Evolutionary conservation across 2,113 vertebrate genomes (phyloP), one percentile per base, ranked within the genome.

Genomic region (Nothobranchius furzeri): DNA sequence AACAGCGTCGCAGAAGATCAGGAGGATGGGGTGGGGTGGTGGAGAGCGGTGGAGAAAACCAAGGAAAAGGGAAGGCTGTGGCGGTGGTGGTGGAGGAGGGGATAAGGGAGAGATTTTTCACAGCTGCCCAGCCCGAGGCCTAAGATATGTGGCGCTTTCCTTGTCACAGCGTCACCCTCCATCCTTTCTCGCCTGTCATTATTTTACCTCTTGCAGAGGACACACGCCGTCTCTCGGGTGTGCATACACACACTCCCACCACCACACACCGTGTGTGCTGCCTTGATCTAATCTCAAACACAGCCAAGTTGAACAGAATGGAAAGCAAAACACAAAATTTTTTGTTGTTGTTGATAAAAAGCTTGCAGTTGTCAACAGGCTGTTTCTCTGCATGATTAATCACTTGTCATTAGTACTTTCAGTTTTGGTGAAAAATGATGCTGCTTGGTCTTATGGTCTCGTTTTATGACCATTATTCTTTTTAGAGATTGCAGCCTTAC

Each of bases 121-220:
- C 79, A 88, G 84, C 86, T 83, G 84, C 70, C 75, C 81, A 85
- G 82, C 87, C 87, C 60, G 69, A 85, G 83, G 87, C 83, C 75
- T 25, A 17, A 70, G 84, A 87, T 73, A 83, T 73, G 87, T 77
- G 78, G 68, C 63, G 14, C 77, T 68, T 78, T 84, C 49, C 74
- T 66, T 65, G 62, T 73, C 77, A 36, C 61, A 12, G 62, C 60
- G 43, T 86, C 80, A 85, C 85, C 78, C 79, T 70, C 77, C 73
- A 79, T 78, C 73, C 68, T 24, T 73, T 79, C 70, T 84, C 45
- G 68, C 63, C 84, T 78, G 83, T 88, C 84, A 85, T 86, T 84
- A 78, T 83, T 85, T 83, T 83, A 85, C 81, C 78, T 83, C 84
- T 82, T 52, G 6, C 78, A 43, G 81, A 84, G 78, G 76, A 48